Percentiles rank a stretch among this genome's conserved stretches.
Evolutionary conservation across 2,888 invertebrate genomes (phyloP).

Genomic region (Ophion ellenae): DNA sequence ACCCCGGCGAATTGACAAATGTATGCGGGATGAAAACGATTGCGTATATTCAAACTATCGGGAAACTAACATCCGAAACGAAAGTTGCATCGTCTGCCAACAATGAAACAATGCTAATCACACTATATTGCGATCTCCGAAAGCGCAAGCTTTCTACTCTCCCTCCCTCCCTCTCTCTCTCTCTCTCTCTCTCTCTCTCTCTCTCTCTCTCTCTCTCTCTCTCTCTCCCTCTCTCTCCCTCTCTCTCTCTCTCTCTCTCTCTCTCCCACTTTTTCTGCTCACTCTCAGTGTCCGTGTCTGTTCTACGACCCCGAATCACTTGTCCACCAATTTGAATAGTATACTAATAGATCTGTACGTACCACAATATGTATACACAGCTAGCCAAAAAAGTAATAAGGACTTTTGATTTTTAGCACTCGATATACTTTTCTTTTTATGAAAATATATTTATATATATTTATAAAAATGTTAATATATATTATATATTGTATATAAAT

Average conservation of each 20-base stretch:
- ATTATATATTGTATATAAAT: no score
- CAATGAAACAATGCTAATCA: slow-evolving; percentile 66
- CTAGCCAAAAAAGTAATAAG: no score
- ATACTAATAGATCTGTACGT: not conserved
- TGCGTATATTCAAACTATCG: slow-evolving; percentile 64
- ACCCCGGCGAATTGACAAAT: slow-evolving; percentile 70
- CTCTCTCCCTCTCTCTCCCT: not conserved
- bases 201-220: not conserved
- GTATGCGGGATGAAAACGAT: slow-evolving; percentile 66
- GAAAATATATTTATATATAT: no score
- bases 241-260: not conserved
- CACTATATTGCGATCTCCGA: slow-evolving; percentile 61
- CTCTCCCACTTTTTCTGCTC: no score
- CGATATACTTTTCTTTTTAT: not conserved
- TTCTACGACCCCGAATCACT: slow-evolving; percentile 2
- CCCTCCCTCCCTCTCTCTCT: slow-evolving; percentile 5
- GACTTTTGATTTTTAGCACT: no score
- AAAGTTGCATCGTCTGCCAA: slow-evolving; percentile 61
- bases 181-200: not conserved
- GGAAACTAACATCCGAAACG: slow-evolving; percentile 71
- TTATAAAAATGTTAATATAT: no score
- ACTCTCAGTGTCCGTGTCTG: not conserved
- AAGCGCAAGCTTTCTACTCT: slow-evolving; percentile 21
- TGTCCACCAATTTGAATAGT: slow-evolving; percentile 43
- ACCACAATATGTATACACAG: no score